Evolutionary conservation across 1,140 invertebrate species (phyloP).

Genomic region (Achatina immaculata): DNA sequence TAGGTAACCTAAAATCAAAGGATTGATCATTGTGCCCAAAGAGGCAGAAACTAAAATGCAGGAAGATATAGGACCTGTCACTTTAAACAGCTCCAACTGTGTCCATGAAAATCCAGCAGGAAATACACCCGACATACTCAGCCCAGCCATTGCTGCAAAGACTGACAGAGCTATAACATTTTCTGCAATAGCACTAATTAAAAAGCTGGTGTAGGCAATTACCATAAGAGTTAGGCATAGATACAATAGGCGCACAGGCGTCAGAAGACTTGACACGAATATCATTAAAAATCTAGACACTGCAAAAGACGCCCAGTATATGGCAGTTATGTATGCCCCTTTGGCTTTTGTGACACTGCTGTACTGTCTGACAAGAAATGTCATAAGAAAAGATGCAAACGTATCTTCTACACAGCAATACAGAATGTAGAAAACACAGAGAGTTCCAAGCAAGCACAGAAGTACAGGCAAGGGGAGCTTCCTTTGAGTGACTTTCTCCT

Average conservation of each 20-base stretch:
- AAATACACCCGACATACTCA: slow-evolving; percentile 47
- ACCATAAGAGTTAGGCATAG: slow-evolving; percentile 32
- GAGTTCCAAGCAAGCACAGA: slow-evolving; percentile 30
- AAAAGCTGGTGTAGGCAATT: slow-evolving; percentile 32
- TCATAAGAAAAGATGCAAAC: slow-evolving; percentile 46
- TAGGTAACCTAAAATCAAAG: slow-evolving; percentile 45
- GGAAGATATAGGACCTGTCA: slow-evolving; percentile 48
- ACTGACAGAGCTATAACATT: slow-evolving; percentile 31
- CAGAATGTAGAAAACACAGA: slow-evolving; percentile 35
- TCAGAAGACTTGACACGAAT: slow-evolving; percentile 43
- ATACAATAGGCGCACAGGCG: slow-evolving; percentile 40
- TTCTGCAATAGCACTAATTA: slow-evolving; percentile 19
- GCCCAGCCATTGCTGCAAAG: slow-evolving; percentile 34
- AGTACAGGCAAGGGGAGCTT: slow-evolving; percentile 33
- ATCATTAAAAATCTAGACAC: slow-evolving; percentile 46
- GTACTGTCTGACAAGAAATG: slow-evolving; percentile 45
- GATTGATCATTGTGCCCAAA: slow-evolving; percentile 43
- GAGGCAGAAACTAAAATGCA: slow-evolving; percentile 48
- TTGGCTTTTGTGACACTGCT: slow-evolving; percentile 36
- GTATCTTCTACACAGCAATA: slow-evolving; percentile 55
- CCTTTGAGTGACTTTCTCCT: slow-evolving; percentile 4
- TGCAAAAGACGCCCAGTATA: slow-evolving; percentile 47
- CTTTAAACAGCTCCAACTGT: slow-evolving; percentile 46
- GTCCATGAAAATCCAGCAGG: slow-evolving; percentile 48
- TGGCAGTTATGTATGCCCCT: slow-evolving; percentile 44